Evolutionary conservation across 1,140 invertebrate species (phyloP), one percentile per base, ranked within the genome.

Genomic region (Bombyx mori): DNA sequence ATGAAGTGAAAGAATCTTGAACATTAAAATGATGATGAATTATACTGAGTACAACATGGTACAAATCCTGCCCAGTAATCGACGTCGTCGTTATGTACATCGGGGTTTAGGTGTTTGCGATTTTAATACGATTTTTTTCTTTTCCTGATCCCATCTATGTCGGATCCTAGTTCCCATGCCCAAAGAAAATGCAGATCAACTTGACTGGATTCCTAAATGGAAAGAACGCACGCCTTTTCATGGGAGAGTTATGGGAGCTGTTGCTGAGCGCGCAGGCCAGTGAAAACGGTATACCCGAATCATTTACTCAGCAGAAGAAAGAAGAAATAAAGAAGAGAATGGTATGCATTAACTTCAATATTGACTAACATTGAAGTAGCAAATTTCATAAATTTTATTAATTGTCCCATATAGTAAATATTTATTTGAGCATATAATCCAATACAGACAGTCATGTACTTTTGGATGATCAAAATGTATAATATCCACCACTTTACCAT

Each of bases 161-260:
- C 73, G 67, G 62, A 68, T 76, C 70, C 79, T 86, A 94, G 93
- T 95, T 92, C 89, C 97, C 98, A 22, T 98, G 99, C 90, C 97
- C 97, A 46, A 97, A 97, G 85, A 96, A 98, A 86, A 99, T 99
- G 94, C 98, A 99, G 91, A 99, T 99, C 72, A 99, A 99, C 88
- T 89, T 99, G 74, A 99, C 98, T 45, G 99, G 99, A 8, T 99
- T 99, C 88, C 89, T 99, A 42, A 99, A 99, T 88, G 97, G 97
- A 3, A 98, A 97, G 87, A 99, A 99, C 90, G 97, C 99, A 8
- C 91, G 98, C 50, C 93, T 97, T 61, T 99, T 99, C 83, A 98
- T 99, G 94, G 94, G 93, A 1, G 98, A 99, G 80, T 88, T 99
- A 48, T 99, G 99, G 98, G 94, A 96, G 52, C 87, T 99, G 59